Conservation (phyloP, 2,113 vertebrate species). For the Hemiscyllium ocellatum region DNA sequence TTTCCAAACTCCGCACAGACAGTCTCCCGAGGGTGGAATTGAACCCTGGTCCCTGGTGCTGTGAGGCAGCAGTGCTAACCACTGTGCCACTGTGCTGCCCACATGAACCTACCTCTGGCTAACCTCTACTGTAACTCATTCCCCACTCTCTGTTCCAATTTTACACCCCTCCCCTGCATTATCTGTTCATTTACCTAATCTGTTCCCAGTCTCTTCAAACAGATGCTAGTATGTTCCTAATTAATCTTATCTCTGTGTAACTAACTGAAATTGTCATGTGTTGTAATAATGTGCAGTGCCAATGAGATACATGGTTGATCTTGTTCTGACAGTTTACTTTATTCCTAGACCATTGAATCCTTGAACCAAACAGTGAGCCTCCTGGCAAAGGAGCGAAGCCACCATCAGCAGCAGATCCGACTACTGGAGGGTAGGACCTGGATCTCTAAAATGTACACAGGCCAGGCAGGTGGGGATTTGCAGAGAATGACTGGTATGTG, state of each 20-base stretch:
- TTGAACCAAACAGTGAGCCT: constrained; percentile 53
- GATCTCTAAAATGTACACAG: background rate
- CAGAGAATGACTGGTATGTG: background rate
- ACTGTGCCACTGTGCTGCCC: background rate
- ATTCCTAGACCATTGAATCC: constrained; percentile 49
- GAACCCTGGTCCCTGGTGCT: too few relatives aligned
- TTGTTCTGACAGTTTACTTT: constrained; percentile 5
- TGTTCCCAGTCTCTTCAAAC: background rate
- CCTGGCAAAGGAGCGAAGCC: constrained; percentile 52
- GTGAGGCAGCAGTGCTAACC: too few relatives aligned
- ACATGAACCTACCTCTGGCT: background rate
- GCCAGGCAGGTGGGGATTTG: background rate
- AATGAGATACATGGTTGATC: background rate
- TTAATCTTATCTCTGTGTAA: background rate
- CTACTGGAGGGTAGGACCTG: constrained; percentile 49
- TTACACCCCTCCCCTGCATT: background rate
- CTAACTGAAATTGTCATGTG: background rate
- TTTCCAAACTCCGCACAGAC: too few relatives aligned
- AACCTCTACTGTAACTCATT: background rate
- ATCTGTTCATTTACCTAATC: background rate
- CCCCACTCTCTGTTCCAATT: background rate
- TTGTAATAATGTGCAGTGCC: background rate
- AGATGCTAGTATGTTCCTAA: background rate
- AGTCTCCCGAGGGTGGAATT: too few relatives aligned
- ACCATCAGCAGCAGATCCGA: constrained; percentile 51